phyloP scores from a whole-genome alignment of 2,888 invertebrate genomes.

The Troides oblongomaculatus region DNA sequence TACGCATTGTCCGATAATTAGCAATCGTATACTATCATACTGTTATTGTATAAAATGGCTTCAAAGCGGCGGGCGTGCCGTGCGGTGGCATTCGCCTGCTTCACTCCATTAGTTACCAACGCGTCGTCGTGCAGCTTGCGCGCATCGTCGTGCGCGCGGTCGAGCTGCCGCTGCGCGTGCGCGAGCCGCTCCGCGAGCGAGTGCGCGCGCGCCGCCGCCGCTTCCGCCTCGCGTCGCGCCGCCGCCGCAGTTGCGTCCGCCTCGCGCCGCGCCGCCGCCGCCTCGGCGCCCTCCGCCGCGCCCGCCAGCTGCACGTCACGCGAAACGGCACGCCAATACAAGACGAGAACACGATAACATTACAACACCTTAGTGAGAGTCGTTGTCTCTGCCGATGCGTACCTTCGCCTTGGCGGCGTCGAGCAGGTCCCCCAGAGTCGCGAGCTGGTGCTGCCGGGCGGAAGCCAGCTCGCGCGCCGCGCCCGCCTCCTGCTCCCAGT shows the following conservation, averaged over 20 bases:
- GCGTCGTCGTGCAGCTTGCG: constrained; percentile 71
- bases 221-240: constrained; percentile 66
- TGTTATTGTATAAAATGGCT: too few relatives aligned
- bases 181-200: constrained; percentile 67
- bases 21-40: too few relatives aligned
- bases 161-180: constrained; percentile 72
- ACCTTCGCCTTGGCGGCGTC: constrained; percentile 92
- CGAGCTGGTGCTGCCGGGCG: constrained; percentile 89
- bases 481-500: constrained; percentile 85
- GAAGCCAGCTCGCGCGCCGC: constrained; percentile 87
- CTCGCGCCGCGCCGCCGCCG: constrained; percentile 49
- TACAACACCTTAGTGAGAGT: too few relatives aligned
- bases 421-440: constrained; percentile 86
- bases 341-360: neutral
- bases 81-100: too few relatives aligned
- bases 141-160: constrained; percentile 67
- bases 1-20: too few relatives aligned
- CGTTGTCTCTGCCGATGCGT: constrained; percentile 26
- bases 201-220: constrained; percentile 61
- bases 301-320: constrained; percentile 46
- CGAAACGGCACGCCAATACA: too few relatives aligned
- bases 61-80: too few relatives aligned
- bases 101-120: constrained; percentile 41
- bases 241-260: constrained; percentile 59
- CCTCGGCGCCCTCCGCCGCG: constrained; percentile 51